These are phyloP conservation scores for Lagria hirta DNA, from an alignment of 2,888 invertebrate species.

Conservation along the genomic window DNA sequence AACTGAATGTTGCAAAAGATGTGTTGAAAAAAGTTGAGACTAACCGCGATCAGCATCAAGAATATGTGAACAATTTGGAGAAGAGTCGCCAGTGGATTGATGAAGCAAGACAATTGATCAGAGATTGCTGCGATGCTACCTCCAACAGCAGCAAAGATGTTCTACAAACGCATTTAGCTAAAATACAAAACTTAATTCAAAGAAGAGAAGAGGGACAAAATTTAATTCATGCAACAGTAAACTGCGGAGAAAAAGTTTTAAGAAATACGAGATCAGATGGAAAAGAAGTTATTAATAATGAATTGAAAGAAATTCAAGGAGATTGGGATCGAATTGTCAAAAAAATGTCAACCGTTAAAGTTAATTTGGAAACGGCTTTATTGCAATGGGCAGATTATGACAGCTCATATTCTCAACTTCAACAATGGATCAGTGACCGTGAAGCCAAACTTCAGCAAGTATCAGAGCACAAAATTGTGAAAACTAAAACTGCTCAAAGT, in stretches of 20 bases:
- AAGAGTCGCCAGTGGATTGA: conserved; percentile 85
- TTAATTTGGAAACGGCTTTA: conserved; percentile 84
- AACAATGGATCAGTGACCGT: conserved; percentile 92
- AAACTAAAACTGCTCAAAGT: conserved; percentile 75
- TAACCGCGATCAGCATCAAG: conserved; percentile 81
- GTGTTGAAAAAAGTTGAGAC: conserved; percentile 89
- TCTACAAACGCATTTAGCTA: conserved; percentile 75
- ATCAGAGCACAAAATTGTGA: conserved; percentile 79
- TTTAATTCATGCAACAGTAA: conserved; percentile 81
- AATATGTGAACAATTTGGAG: conserved; percentile 73
- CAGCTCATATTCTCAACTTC: conserved; percentile 87
- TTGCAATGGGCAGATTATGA: conserved; percentile 96
- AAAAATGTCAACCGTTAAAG: conserved; percentile 89
- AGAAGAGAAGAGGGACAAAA: conserved; percentile 86
- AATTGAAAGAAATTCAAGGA: conserved; percentile 84
- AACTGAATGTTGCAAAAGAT: conserved; percentile 85
- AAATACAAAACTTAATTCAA: conserved; percentile 77
- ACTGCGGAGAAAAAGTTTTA: conserved; percentile 86
- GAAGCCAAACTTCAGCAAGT: conserved; percentile 91
- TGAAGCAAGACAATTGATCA: conserved; percentile 79
- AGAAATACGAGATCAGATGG: conserved; percentile 88
- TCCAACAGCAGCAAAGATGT: conserved; percentile 79
- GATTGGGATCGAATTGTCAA: conserved; percentile 92
- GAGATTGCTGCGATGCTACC: conserved; percentile 77
- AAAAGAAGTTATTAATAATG: conserved; percentile 80